Percentiles rank a stretch among this genome's conserved stretches.
These are phyloP conservation scores for Microctonus brassicae DNA, from an alignment of 2,888 invertebrate genomes.

Conservation along the genomic window DNA sequence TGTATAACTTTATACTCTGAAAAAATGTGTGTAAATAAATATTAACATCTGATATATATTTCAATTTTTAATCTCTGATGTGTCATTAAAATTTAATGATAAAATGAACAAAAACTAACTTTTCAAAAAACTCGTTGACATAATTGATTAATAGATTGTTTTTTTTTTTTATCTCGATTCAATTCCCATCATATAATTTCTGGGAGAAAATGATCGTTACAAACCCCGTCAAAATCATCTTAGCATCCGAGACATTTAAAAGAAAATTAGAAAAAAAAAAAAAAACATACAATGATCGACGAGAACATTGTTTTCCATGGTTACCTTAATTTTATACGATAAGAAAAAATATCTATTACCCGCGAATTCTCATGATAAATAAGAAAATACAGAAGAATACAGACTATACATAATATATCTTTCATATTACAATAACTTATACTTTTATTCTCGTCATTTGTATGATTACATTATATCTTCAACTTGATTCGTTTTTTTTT, in stretches of 20 bases:
- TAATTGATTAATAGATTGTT: conserved; percentile 30
- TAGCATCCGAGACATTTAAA: not conserved
- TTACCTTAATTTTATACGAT: conserved; percentile 7
- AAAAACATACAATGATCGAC: not conserved
- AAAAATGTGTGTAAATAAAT: conserved; percentile 34
- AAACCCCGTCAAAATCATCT: not conserved
- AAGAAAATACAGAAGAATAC: not conserved
- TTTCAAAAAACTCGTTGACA: conserved; percentile 47
- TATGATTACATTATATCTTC: conserved; percentile 21
- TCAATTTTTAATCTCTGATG: no score
- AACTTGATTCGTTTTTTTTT: conserved; percentile 4
- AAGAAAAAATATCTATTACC: not conserved
- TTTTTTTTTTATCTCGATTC: conserved; percentile 9
- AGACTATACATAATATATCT: not conserved
- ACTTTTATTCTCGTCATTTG: conserved; percentile 35
- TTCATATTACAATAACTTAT: conserved; percentile 11
- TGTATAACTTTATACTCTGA: conserved; percentile 76
- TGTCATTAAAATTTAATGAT: not conserved
- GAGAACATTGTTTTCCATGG: conserved; percentile 18
- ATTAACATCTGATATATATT: no score
- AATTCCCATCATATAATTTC: not conserved
- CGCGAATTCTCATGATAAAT: not conserved
- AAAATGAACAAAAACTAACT: conserved; percentile 36
- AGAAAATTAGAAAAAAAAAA: conserved; percentile 9
- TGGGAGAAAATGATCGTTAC: not conserved